Evolutionary conservation across 1,140 invertebrate species (phyloP), one percentile per base, ranked within the genome.

Genomic region (Leptoteleia sp.): DNA sequence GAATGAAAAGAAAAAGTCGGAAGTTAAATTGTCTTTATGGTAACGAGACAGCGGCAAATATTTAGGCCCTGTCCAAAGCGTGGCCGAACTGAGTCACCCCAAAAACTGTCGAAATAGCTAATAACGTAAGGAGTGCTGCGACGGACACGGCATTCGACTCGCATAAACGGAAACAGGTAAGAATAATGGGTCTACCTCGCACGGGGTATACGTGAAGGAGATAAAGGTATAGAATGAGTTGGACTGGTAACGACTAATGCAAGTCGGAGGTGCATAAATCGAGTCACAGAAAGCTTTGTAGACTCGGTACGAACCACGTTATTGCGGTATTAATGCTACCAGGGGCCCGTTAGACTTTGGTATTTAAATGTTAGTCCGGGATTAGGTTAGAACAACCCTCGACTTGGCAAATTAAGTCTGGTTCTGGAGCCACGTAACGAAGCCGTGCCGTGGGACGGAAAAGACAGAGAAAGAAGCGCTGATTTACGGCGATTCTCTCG

Each of bases 301-400:
- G 43, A 71, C 47, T 59, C 55, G 16, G 40, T 48, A 54, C 67
- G 54, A 72, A 48, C 47, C 38, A 70, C 50, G 54, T 70, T 76
- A 76, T 50, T 67, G 71, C 57, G 61, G 79, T 77, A 82, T 83
- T 85, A 84, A 83, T 84, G 82, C 82, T 78, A 64, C 73, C 55
- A 65, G n/a, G 62, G 57, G 38, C 29, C 57, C 35, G 33, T 48
- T 80, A 82, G 77, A 82, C 81, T 86, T 85, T 84, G 82, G 80
- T 85, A 87, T 87, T 86, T 86, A 85, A 86, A 87, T 86, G 84
- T 76, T 83, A 75, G 79, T 37, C 54, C 31, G 15, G 62, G 67
- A 68, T 73, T 73, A 48, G 54, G 35, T 15, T 43, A 15, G 67
- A n/a, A 65, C 64, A 65, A 65, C 13, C 48, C 52, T 31, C 35